Base-by-base conservation (phyloP, 2,797 vertebrate species). In the Acanthurus leucopareius region DNA sequence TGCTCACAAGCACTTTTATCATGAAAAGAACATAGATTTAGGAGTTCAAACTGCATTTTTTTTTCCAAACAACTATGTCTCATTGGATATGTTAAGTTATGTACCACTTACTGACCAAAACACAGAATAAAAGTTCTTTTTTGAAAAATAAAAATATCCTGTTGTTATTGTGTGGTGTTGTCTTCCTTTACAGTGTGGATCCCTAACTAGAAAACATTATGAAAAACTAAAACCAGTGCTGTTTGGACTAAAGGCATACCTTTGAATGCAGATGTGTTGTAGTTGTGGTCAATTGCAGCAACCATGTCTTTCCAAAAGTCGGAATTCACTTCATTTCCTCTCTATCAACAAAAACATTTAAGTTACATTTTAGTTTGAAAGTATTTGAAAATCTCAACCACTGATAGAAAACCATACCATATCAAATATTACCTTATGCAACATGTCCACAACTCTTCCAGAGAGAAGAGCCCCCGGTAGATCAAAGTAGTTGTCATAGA, bases 401-500 rank as follows among this genome's bases (percentile, higher is more conserved):
- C 20, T 59, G 19, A 67, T 20, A 60, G 62, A 2, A 67, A 75
- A 72, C 16, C 2, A n/a, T 15, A 44, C 10, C 7, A 68, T 6
- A 69, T 64, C 2, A 56, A 44, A 65, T 10, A 57, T 96, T 91
- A 99, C 97, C 97, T 97, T 96, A 83, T 95, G 93, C 90, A 98
- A 92, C 91, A 94, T 94, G 90, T 99, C 97, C 80, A 98, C 97
- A 76, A 97, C 95, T 80, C 95, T 95, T 83, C 97, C 97, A 88
- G 97, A 98, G 9, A 99, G 95, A 54, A 99, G 95, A 60, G 97
- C 97, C 80, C 97, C 97, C 2, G 97, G 97, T 25, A 99, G 95
- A 88, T 99, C 98, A 94, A 99, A 99, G 90, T 98, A 98, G 93
- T 99, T 99, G 93, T 98, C 97, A 85, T 97, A 99, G 88, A 97